These are phyloP conservation scores for Drosophila neutralis DNA, from an alignment of 2,888 invertebrate genomes.

Conservation along the genomic window DNA sequence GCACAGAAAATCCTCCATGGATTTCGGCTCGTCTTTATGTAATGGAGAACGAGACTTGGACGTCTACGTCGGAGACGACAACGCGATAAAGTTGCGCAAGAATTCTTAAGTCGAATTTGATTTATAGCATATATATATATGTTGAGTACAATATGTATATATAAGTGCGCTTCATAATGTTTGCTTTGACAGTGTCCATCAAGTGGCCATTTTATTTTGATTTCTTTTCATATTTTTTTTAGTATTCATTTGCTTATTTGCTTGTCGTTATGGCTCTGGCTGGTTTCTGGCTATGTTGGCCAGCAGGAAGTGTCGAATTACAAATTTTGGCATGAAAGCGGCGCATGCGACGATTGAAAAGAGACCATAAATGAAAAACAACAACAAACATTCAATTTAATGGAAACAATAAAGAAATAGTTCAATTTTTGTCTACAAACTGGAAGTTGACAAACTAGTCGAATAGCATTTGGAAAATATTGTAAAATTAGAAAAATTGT, in stretches of 20 bases:
- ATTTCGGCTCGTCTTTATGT: slow-evolving; percentile 50
- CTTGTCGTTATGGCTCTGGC: slow-evolving; percentile 11
- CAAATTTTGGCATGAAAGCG: slow-evolving; percentile 47
- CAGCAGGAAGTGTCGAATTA: slow-evolving; percentile 73
- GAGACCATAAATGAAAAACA: slow-evolving; percentile 11
- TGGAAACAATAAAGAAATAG: slow-evolving; percentile 8
- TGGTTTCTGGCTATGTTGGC: slow-evolving; percentile 19
- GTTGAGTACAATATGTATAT: slow-evolving; percentile 14
- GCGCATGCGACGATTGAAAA: slow-evolving; percentile 51
- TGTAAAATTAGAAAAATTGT: not conserved
- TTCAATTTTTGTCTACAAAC: not conserved
- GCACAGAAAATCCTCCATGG: slow-evolving; percentile 2
- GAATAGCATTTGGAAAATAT: not conserved
- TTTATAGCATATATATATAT: slow-evolving; percentile 22
- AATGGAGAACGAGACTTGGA: slow-evolving; percentile 39
- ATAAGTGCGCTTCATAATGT: slow-evolving; percentile 11
- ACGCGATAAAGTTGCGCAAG: slow-evolving; percentile 59
- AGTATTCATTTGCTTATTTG: slow-evolving; percentile 29
- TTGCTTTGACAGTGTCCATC: slow-evolving; percentile 38
- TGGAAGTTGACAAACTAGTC: not conserved
- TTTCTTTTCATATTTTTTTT: slow-evolving; percentile 38
- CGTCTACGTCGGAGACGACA: slow-evolving; percentile 10
- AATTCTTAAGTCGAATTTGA: slow-evolving; percentile 51
- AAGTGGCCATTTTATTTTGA: slow-evolving; percentile 69
- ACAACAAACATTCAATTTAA: slow-evolving; percentile 41